phyloP scores from a whole-genome alignment of 2,797 vertebrate species.

The Danio choprae region DNA sequence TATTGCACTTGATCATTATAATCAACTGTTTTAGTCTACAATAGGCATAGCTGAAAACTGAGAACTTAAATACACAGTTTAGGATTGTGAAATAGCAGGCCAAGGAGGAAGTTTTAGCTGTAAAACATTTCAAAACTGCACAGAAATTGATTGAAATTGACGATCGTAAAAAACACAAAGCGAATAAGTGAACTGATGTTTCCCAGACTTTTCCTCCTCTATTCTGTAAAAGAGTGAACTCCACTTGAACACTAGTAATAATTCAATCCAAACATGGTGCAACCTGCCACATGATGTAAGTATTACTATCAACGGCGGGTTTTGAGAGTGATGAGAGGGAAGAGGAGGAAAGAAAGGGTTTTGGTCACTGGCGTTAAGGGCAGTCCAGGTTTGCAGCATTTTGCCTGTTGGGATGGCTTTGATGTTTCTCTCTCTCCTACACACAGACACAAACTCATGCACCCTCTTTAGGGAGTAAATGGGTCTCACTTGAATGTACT shows the following conservation, averaged over 20 bases:
- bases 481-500: slow-evolving; percentile 55
- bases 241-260: slow-evolving; percentile 37
- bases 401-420: neutral
- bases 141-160: neutral
- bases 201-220: slow-evolving; percentile 6
- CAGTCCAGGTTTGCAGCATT: neutral
- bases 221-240: neutral
- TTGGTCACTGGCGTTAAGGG: slow-evolving; percentile 1
- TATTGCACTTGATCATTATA: slow-evolving; percentile 1
- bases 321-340: slow-evolving; percentile 24
- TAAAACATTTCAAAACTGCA: neutral
- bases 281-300: slow-evolving; percentile 7
- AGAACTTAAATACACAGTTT: neutral
- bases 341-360: neutral
- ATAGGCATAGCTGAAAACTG: neutral
- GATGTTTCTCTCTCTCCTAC: slow-evolving; percentile 18
- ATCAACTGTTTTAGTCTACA: neutral
- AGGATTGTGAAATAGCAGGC: neutral
- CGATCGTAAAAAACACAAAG: neutral
- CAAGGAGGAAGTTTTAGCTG: neutral
- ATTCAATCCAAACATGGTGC: neutral
- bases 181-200: neutral
- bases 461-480: slow-evolving; percentile 30
- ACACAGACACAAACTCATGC: slow-evolving; percentile 3
- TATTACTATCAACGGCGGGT: slow-evolving; percentile 23